Conservation (phyloP, 2,113 vertebrate genomes). For the Paramormyrops kingsleyae region DNA sequence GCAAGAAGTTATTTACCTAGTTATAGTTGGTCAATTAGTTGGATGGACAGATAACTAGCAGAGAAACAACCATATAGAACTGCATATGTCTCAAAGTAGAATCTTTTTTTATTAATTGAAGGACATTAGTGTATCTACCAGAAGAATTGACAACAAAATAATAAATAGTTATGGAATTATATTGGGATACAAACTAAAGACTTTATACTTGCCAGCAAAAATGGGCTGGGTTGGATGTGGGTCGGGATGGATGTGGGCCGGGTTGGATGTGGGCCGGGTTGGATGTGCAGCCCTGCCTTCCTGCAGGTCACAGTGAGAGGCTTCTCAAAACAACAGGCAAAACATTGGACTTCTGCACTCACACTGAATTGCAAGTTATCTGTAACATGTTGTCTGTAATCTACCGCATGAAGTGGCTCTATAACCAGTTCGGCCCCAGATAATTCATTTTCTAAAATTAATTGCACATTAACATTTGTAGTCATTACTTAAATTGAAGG, state of each 20-base stretch:
- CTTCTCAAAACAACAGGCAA: neutral
- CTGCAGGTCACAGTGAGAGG: neutral
- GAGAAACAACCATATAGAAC: neutral
- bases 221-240: no score
- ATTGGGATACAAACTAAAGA: neutral
- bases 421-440: neutral
- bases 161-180: neutral
- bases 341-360: neutral
- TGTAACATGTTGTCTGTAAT: neutral
- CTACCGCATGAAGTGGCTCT: neutral
- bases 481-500: neutral
- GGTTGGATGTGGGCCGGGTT: no score
- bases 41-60: neutral
- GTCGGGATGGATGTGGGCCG: neutral
- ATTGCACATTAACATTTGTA: neutral
- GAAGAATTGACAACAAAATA: neutral
- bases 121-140: neutral
- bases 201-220: neutral
- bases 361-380: neutral
- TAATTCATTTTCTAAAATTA: neutral
- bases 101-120: neutral
- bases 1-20: neutral
- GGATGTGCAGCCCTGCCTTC: neutral
- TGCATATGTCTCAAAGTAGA: neutral
- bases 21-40: neutral